Conservation (phyloP, 2,797 vertebrate genomes). For the Notolabrus celidotus region DNA sequence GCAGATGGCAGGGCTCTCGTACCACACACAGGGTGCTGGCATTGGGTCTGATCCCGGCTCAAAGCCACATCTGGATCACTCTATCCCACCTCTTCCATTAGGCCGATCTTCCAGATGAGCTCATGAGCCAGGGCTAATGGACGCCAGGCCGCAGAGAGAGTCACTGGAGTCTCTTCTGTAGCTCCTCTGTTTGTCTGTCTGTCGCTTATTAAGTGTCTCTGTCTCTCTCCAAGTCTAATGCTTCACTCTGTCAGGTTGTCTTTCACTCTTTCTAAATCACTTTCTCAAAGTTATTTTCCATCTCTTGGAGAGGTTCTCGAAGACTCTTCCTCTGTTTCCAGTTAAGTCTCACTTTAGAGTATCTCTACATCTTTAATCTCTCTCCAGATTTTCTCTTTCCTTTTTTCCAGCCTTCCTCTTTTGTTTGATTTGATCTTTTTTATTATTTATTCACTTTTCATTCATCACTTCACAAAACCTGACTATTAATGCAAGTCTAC, state of each 20-base stretch:
- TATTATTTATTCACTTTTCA: no score
- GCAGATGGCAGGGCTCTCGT: constrained; percentile 78
- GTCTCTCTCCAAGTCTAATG: constrained; percentile 25
- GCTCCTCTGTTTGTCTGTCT: constrained; percentile 40
- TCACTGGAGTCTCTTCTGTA: constrained; percentile 50
- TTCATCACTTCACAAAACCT: no score
- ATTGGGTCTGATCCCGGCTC: constrained; percentile 70
- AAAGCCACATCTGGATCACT: constrained; percentile 81
- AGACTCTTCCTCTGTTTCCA: constrained; percentile 21
- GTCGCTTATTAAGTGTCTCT: constrained; percentile 34
- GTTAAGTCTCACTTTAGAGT: constrained; percentile 13
- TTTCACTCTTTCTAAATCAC: constrained; percentile 22
- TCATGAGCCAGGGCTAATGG: constrained; percentile 71
- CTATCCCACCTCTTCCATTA: constrained; percentile 69
- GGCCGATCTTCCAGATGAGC: constrained; percentile 74
- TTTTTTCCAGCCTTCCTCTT: constrained; percentile 1
- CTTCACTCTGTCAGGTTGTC: constrained; percentile 21
- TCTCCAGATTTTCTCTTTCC: constrained; percentile 1
- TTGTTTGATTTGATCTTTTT: not conserved
- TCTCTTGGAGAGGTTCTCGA: not conserved
- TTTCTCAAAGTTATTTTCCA: constrained; percentile 16
- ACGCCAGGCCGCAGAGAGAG: constrained; percentile 66
- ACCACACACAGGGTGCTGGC: constrained; percentile 84
- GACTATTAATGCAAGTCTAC: no score
- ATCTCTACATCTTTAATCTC: constrained; percentile 7